These are phyloP conservation scores for Epinephelus cyanopodus DNA, from an alignment of 2,113 vertebrate species.

Conservation along the genomic window DNA sequence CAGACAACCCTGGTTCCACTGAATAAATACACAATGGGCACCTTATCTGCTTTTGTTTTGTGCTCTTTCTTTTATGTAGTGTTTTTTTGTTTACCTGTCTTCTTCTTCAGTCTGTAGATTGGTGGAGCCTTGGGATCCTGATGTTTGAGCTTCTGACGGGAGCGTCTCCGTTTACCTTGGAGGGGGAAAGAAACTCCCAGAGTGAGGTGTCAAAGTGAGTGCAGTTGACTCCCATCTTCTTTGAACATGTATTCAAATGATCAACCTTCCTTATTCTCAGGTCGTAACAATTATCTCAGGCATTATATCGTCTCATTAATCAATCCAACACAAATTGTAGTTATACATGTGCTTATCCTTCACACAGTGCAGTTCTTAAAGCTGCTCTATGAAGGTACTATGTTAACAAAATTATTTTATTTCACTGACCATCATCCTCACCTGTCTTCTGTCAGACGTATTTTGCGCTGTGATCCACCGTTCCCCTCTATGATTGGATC, in stretches of 20 bases:
- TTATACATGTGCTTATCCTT: neutral
- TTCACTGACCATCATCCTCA: neutral
- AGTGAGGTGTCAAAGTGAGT: conserved; percentile 93
- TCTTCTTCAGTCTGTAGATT: conserved; percentile 88
- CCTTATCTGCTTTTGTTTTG: neutral
- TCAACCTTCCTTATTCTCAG: neutral
- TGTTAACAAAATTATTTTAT: neutral
- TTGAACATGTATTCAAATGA: neutral
- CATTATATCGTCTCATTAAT: neutral
- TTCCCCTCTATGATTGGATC: conserved; percentile 89
- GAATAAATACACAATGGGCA: neutral
- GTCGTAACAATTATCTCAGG: neutral
- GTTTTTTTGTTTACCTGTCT: conserved; percentile 2
- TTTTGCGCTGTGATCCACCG: conserved; percentile 91
- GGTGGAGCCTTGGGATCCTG: conserved; percentile 95
- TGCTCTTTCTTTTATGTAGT: neutral
- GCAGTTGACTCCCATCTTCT: neutral
- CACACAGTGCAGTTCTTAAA: neutral
- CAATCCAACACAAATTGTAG: neutral
- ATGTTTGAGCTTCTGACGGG: conserved; percentile 93
- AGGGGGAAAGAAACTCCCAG: conserved; percentile 93
- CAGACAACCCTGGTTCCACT: neutral
- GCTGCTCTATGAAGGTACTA: neutral
- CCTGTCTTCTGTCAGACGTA: conserved; percentile 83
- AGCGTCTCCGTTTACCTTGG: conserved; percentile 93